Base-by-base conservation (phyloP, 2,888 invertebrate genomes). In the Ganaspis brasiliensis region DNA sequence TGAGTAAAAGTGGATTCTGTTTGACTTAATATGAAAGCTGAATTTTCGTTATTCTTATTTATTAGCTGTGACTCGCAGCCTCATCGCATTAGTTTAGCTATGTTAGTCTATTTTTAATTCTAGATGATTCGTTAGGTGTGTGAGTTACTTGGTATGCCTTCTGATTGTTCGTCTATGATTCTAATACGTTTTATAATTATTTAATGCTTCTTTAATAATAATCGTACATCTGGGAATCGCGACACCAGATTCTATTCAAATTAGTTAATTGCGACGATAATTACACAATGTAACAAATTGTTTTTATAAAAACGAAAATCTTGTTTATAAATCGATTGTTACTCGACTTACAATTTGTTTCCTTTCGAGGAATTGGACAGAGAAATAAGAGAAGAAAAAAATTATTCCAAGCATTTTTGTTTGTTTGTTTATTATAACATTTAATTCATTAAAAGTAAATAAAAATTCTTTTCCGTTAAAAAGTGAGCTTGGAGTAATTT, bases 31-130 rank as follows among this genome's bases (percentile, higher is more conserved):
- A 24, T 45, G 45, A 40, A 63, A 40, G 4, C 37, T 40, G 21
- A 67, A 67, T 45, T 45, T 21, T 45, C 67, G 45, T 67, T 67
- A 45, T 45, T n/a, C 24, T 67, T 67, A 67, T 67, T 67, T 67
- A 67, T 67, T 67, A 45, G 40, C 67, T 67, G 67, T 24, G 21
- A 45, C 45, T 8, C 24, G 45, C 63, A 63, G 63, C 40, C 14
- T 21, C 40, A 40, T 63, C 63, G 24, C 67, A 45, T 45, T 67
- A 67, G 67, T 45, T 45, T 67, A 24, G 24, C 67, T 67, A 67
- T 21, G 35, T 67, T 67, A 67, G 8, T 67, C n/a, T 40, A 67
- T 45, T 21, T 45, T 67, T 67, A 67, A 45, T 67, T 40, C 24
- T 45, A 67, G 24, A 67, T 24, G 67, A 67, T 45, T 67, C n/a